A percentile compares a stretch with the other conserved stretches of the same genome.
Evolutionary conservation across 2,797 vertebrate species (phyloP).

Genomic region (Thripadectes ignobilis): DNA sequence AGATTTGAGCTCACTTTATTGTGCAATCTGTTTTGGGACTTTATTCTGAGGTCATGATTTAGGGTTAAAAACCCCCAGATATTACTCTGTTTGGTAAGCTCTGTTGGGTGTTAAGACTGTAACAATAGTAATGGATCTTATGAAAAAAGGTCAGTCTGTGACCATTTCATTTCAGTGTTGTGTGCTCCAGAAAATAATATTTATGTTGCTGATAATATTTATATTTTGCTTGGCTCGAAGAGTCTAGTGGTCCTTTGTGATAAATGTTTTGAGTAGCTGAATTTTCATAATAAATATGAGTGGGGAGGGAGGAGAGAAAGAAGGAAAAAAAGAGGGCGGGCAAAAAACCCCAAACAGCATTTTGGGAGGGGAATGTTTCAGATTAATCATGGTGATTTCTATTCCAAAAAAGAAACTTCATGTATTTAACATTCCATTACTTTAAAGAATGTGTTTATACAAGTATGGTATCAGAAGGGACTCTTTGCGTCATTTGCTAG

Average conservation of each 20-base stretch:
- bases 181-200: not conserved
- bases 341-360: fast-evolving
- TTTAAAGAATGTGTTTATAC: not conserved
- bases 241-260: not conserved
- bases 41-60: not conserved
- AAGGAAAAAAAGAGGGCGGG: fast-evolving
- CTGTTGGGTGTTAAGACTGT: not conserved
- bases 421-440: not conserved
- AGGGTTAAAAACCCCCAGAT: not conserved
- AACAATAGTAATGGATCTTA: not conserved
- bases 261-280: not conserved
- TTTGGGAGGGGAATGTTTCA: not conserved
- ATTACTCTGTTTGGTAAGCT: not conserved
- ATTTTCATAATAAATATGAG: not conserved
- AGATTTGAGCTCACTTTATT: not conserved
- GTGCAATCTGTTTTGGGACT: fast-evolving
- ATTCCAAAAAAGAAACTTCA: fast-evolving
- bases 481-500: not conserved
- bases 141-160: not conserved
- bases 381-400: not conserved
- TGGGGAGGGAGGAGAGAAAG: not conserved
- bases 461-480: not conserved
- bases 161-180: not conserved
- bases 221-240: not conserved
- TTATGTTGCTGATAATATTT: not conserved